These are phyloP conservation scores for Erynnis tages DNA, from an alignment of 2,888 invertebrate species.

Conservation along the genomic window DNA sequence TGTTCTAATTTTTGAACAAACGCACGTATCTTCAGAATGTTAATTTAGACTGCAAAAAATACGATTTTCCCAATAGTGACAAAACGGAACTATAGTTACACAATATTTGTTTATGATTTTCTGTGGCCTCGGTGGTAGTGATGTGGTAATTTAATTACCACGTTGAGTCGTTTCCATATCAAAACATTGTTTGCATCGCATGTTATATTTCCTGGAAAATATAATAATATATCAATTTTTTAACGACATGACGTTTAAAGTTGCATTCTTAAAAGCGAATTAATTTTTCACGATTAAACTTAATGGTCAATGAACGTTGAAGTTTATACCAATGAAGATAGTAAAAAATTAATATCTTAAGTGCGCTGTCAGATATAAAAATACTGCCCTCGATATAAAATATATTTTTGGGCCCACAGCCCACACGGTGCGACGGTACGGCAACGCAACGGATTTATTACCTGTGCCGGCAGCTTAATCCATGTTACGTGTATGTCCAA, in stretches of 20 bases:
- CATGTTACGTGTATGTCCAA: constrained; percentile 3
- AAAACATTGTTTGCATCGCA: constrained; percentile 37
- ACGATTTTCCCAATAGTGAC: constrained; percentile 37
- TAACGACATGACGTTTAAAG: not conserved
- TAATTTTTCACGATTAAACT: constrained; percentile 2
- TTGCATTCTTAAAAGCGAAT: not conserved
- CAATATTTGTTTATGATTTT: constrained; percentile 58
- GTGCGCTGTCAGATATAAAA: constrained; percentile 14
- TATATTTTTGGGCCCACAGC: constrained; percentile 24
- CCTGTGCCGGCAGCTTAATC: constrained; percentile 12
- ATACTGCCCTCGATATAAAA: constrained; percentile 10
- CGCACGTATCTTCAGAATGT: constrained; percentile 1
- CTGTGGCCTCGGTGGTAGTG: constrained; percentile 50
- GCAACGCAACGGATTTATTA: constrained; percentile 29
- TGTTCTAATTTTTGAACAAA: constrained; percentile 12
- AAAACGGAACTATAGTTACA: constrained; percentile 58
- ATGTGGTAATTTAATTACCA: constrained; percentile 67
- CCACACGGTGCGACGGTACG: constrained; percentile 27
- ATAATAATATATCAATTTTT: not conserved
- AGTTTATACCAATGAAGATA: constrained; percentile 4
- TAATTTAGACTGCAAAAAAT: not conserved
- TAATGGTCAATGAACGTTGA: constrained; percentile 5
- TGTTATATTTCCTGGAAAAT: constrained; percentile 18
- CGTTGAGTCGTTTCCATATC: constrained; percentile 46
- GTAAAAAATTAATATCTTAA: constrained; percentile 18